Percentiles rank a stretch among this genome's conserved stretches.
phyloP scores from a whole-genome alignment of 2,888 invertebrate genomes.

The Tipula confusa region DNA sequence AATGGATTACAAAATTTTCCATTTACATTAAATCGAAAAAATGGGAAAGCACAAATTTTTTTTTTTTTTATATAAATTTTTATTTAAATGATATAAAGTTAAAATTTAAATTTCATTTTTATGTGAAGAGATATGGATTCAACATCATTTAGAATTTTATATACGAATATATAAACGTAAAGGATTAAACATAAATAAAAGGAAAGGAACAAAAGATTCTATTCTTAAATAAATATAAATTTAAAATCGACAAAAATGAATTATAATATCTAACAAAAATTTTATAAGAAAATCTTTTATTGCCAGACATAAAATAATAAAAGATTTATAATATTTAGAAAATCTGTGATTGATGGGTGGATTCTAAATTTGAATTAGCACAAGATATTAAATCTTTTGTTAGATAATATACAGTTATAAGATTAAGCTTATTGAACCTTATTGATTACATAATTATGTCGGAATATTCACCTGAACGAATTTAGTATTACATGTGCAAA shows the following conservation, averaged over 20 bases:
- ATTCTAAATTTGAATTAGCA: neutral
- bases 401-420: neutral
- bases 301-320: neutral
- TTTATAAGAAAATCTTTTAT: neutral
- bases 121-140: neutral
- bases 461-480: too few species aligned
- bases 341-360: neutral
- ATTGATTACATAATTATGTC: too few species aligned
- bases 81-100: neutral
- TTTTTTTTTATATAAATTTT: neutral
- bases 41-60: neutral
- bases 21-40: constrained; percentile 25
- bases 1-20: constrained; percentile 12
- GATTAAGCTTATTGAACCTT: too few species aligned
- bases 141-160: neutral
- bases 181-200: neutral
- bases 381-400: neutral
- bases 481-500: too few species aligned
- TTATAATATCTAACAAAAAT: neutral
- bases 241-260: neutral
- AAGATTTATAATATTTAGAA: neutral
- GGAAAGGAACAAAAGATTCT: neutral
- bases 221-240: neutral
- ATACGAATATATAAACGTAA: neutral
- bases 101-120: neutral